Conservation (phyloP, 2,113 vertebrate genomes). For the Petromus typicus region DNA sequence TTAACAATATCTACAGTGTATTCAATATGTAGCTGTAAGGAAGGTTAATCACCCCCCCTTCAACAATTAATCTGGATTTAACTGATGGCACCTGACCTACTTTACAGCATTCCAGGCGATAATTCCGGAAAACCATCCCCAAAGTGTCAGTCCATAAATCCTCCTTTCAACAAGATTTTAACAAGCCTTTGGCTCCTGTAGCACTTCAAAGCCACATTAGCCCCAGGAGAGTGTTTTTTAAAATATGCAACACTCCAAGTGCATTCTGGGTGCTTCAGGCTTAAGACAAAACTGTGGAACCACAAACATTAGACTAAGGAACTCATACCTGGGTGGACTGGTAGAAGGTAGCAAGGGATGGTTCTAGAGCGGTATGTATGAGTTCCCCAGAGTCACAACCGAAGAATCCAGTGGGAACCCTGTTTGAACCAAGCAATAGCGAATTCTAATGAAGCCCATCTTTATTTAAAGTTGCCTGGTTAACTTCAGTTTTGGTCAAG, state of each 20-base stretch:
- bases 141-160: constrained; percentile 64
- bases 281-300: constrained; percentile 5
- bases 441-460: neutral
- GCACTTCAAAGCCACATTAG: constrained; percentile 57
- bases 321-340: neutral
- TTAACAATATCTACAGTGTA: constrained; percentile 50
- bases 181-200: constrained; percentile 23
- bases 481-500: neutral
- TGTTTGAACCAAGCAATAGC: neutral
- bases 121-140: constrained; percentile 46
- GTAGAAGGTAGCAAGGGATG: neutral
- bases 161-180: constrained; percentile 60
- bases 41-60: constrained; percentile 56
- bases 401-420: neutral
- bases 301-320: neutral
- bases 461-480: neutral
- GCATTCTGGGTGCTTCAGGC: constrained; percentile 19
- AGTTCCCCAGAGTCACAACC: neutral
- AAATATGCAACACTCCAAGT: neutral
- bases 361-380: neutral
- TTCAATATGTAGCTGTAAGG: neutral
- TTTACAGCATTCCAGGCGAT: constrained; percentile 68
- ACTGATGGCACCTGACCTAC: constrained; percentile 66
- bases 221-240: constrained; percentile 27
- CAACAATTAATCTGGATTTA: constrained; percentile 59